These are phyloP conservation scores for Drosophila setosimentum DNA, from an alignment of 2,888 invertebrate species.

Conservation along the genomic window DNA sequence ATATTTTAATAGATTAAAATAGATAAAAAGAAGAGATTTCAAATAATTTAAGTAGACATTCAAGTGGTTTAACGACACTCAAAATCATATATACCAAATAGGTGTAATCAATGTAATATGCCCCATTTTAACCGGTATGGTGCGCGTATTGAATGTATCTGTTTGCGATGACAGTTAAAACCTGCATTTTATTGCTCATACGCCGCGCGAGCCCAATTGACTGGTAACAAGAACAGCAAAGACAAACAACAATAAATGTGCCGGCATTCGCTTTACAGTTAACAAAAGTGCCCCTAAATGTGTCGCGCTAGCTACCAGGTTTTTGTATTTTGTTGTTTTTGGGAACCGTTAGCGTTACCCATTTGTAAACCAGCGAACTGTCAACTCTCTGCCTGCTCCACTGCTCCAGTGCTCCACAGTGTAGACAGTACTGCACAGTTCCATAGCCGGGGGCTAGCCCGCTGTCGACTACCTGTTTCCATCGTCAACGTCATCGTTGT, in stretches of 20 bases:
- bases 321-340: constrained; percentile 5
- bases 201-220: constrained; percentile 56
- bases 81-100: neutral
- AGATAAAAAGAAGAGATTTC: neutral
- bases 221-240: constrained; percentile 19
- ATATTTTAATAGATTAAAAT: neutral
- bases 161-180: constrained; percentile 47
- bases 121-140: constrained; percentile 23
- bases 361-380: constrained; percentile 57
- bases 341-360: constrained; percentile 39
- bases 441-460: constrained; percentile 29
- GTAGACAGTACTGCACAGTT: constrained; percentile 6
- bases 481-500: constrained; percentile 9
- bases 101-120: constrained; percentile 19
- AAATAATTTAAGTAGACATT: neutral
- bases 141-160: constrained; percentile 45
- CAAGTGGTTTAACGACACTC: neutral
- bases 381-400: constrained; percentile 38
- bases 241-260: constrained; percentile 15
- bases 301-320: constrained; percentile 28
- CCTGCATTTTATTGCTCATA: constrained; percentile 64
- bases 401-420: constrained; percentile 14
- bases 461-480: constrained; percentile 8
- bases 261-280: constrained; percentile 49
- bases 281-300: constrained; percentile 57